A percentile compares a stretch with the other conserved stretches of the same genome.
Conservation (phyloP, 2,888 invertebrate genomes). For the Sinopyrophorus schimmeli region DNA sequence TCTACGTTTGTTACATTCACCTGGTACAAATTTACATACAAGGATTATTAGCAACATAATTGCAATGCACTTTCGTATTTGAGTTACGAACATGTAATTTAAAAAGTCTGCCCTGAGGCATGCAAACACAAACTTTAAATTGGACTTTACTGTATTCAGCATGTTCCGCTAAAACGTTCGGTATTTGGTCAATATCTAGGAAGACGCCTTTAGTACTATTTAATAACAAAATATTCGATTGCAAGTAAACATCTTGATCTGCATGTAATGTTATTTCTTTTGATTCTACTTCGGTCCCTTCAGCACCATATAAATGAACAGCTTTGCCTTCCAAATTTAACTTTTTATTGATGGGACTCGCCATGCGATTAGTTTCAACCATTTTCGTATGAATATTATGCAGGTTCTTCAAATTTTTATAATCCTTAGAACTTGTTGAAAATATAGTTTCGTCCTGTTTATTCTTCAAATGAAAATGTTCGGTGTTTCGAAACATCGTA, state of each 20-base stretch:
- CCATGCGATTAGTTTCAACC: conserved; percentile 71
- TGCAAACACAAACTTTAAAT: conserved; percentile 87
- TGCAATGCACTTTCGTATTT: conserved; percentile 61
- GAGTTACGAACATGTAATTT: conserved; percentile 70
- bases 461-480: conserved; percentile 70
- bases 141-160: conserved; percentile 58
- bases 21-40: conserved; percentile 61
- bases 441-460: conserved; percentile 66
- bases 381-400: conserved; percentile 67
- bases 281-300: conserved; percentile 71
- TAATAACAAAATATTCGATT: conserved; percentile 76
- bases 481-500: conserved; percentile 69
- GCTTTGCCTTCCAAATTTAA: conserved; percentile 67
- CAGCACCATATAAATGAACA: conserved; percentile 70
- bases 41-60: conserved; percentile 68
- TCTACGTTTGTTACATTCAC: no score
- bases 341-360: conserved; percentile 72
- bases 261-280: conserved; percentile 74
- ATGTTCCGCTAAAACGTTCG: conserved; percentile 62
- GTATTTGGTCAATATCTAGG: conserved; percentile 72
- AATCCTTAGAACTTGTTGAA: conserved; percentile 73
- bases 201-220: conserved; percentile 71
- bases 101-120: conserved; percentile 85
- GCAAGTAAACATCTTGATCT: conserved; percentile 77
- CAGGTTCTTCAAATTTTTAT: conserved; percentile 71